These are phyloP conservation scores for Micromesistius poutassou DNA, from an alignment of 2,797 vertebrate species.

Conservation along the genomic window DNA sequence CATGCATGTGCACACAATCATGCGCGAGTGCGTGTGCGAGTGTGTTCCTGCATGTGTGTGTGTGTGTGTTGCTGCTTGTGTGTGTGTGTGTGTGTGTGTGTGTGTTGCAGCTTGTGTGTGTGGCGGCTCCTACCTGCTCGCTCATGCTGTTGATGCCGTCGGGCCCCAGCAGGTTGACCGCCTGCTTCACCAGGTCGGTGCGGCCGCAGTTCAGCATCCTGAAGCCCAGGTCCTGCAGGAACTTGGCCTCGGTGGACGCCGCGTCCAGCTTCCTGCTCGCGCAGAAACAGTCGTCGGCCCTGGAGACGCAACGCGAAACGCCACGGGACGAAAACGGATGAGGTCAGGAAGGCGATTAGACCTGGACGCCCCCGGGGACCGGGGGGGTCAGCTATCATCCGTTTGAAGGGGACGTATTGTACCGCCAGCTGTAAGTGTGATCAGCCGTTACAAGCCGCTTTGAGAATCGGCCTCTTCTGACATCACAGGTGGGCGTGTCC, in stretches of 20 bases:
- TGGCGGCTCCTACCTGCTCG: conserved; percentile 68
- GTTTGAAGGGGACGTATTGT: too few relatives aligned
- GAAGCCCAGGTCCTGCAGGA: conserved; percentile 79
- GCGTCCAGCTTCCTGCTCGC: conserved; percentile 74
- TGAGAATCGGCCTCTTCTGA: too few relatives aligned
- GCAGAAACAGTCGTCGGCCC: conserved; percentile 77
- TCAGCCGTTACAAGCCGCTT: too few relatives aligned
- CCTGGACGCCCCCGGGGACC: conserved; percentile 22
- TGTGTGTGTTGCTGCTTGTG: background rate
- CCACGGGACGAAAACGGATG: conserved; percentile 23
- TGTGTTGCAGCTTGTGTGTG: background rate
- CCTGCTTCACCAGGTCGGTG: conserved; percentile 78
- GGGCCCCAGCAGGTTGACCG: conserved; percentile 76
- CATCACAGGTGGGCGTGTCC: too few relatives aligned
- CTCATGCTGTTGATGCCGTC: conserved; percentile 80
- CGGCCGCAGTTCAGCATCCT: conserved; percentile 81
- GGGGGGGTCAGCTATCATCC: background rate
- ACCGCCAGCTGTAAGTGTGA: too few relatives aligned
- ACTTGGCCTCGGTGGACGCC: conserved; percentile 76
- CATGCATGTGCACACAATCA: too few relatives aligned
- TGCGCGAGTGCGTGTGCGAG: background rate
- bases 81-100: background rate
- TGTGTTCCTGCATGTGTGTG: background rate
- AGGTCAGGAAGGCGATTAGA: conserved; percentile 13
- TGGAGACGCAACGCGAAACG: conserved; percentile 52